These are phyloP conservation scores for Periophthalmodon schlosseri DNA, from an alignment of 2,113 vertebrate genomes.

Conservation along the genomic window DNA sequence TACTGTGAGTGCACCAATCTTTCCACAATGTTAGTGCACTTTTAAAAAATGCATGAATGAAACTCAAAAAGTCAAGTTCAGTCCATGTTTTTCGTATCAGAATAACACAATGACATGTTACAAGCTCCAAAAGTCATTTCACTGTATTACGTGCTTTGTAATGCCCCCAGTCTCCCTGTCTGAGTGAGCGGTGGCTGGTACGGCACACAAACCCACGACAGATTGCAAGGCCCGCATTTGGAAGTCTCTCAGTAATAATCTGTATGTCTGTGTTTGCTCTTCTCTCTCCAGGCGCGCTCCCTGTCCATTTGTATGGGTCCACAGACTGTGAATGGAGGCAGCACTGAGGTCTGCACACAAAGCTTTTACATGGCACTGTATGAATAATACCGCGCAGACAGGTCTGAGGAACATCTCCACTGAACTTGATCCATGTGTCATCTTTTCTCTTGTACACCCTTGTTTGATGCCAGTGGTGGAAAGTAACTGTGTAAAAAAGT, in stretches of 20 bases:
- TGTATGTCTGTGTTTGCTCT: slow-evolving; percentile 9
- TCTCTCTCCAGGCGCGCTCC: neutral
- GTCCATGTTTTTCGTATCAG: too few relatives aligned
- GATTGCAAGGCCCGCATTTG: slow-evolving; percentile 24
- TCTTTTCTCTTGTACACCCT: too few relatives aligned
- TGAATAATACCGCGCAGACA: neutral
- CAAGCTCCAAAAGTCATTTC: neutral
- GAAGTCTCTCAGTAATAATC: slow-evolving; percentile 28
- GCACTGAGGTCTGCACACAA: neutral
- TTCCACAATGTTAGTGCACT: too few relatives aligned
- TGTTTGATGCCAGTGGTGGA: too few relatives aligned
- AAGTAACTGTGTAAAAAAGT: too few relatives aligned
- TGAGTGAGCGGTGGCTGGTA: slow-evolving; percentile 12
- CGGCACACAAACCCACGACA: slow-evolving; percentile 11
- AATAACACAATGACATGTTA: neutral
- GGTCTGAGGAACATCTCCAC: neutral
- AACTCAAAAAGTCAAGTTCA: too few relatives aligned
- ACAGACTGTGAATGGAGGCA: neutral
- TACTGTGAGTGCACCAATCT: too few relatives aligned
- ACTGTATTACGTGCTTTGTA: neutral
- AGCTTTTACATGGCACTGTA: neutral
- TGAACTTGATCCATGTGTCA: neutral
- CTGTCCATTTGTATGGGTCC: slow-evolving; percentile 14
- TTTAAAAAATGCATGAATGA: too few relatives aligned
- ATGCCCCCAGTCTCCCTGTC: neutral